Evolutionary conservation across 2,888 invertebrate species (phyloP), one percentile per base, ranked within the genome.

Genomic region (Catocala sponsa): DNA sequence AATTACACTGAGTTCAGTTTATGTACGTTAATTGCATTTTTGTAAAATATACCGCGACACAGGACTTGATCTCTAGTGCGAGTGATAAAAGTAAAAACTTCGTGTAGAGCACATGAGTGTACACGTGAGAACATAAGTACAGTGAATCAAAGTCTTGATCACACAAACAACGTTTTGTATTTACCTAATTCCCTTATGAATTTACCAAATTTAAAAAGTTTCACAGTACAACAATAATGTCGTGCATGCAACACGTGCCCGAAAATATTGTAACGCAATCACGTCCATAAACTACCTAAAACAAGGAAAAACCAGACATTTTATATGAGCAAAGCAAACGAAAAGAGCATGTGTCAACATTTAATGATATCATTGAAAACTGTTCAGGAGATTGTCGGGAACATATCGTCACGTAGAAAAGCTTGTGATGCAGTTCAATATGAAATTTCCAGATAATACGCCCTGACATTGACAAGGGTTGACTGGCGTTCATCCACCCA

Each of bases 401-500:
- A 43, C 63, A 59, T 51, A 60, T 68, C 61, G 63, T 71, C 78
- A 78, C 79, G 78, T 74, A 82, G 74, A 49, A 48, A 55, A 63
- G 58, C 70, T 13, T 72, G 67, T 71, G 78, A 78, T 90, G 90
- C 89, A 92, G 85, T 90, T 87, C 85, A 85, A 88, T 89, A 90
- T 87, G 84, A 88, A 87, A 87, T 85, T 86, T 82, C 75, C 85
- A 80, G 88, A 89, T 91, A 91, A 91, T 91, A 79, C 85, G 81
- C 77, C 72, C 59, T 90, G 92, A 93, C 91, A 87, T 81, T 92
- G 92, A 93, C 89, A 87, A 86, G 92, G 92, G 92, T 92, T 83
- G 87, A 81, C 84, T 85, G 80, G 72, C 76, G 85, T 80, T 81
- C 87, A 82, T 78, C 83, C 86, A 88, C 80, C 89, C 87, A 83